A percentile compares a stretch with the other conserved stretches of the same genome.
Evolutionary conservation across 2,888 invertebrate genomes (phyloP).

Genomic region (Nomada fabriciana): DNA sequence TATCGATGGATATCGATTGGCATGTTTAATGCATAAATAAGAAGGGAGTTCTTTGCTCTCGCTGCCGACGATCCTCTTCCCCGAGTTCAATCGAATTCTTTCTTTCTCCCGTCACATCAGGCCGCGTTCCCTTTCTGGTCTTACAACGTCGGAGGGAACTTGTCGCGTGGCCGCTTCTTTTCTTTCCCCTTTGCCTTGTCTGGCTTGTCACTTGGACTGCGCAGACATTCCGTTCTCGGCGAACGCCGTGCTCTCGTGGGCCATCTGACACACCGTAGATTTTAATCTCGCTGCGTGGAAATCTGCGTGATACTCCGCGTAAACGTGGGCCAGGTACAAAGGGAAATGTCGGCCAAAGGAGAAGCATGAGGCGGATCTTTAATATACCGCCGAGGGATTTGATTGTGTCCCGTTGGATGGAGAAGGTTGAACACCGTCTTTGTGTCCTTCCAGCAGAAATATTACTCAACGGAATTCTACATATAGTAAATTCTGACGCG

Average conservation of each 20-base stretch:
- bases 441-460: neutral
- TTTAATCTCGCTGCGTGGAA: conserved; percentile 27
- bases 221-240: conserved; percentile 4
- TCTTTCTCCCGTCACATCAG: neutral
- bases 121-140: conserved; percentile 9
- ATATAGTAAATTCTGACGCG: too few species aligned
- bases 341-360: neutral
- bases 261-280: conserved; percentile 20
- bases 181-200: conserved; percentile 25
- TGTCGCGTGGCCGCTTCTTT: conserved; percentile 43
- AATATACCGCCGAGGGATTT: neutral
- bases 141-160: conserved; percentile 27
- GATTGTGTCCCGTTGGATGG: neutral
- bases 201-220: conserved; percentile 21
- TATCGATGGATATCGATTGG: conserved; percentile 67
- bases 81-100: conserved; percentile 37
- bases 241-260: neutral
- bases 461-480: too few species aligned
- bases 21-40: conserved; percentile 71
- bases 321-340: neutral
- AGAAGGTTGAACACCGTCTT: neutral
- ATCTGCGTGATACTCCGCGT: conserved; percentile 11
- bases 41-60: conserved; percentile 4
- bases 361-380: neutral
- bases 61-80: neutral